Evolutionary conservation across 2,888 invertebrate species (phyloP).

Genomic region (Abrostola tripartita): DNA sequence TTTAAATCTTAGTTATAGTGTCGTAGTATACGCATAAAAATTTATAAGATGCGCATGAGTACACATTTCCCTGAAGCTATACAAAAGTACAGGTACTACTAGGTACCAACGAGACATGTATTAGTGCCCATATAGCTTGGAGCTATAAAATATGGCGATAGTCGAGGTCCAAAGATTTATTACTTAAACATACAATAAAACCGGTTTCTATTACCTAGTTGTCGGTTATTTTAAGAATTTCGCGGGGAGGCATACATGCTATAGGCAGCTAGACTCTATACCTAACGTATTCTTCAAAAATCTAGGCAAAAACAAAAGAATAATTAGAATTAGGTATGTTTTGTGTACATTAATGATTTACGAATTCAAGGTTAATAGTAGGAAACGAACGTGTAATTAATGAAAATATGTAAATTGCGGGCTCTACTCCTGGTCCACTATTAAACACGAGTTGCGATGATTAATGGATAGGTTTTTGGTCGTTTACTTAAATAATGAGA

Average conservation of each 20-base stretch:
- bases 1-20: too few species aligned
- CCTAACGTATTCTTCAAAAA: background rate
- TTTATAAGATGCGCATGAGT: background rate
- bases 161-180: constrained; percentile 29
- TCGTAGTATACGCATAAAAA: too few species aligned
- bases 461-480: constrained; percentile 77
- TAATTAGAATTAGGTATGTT: constrained; percentile 26
- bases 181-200: constrained; percentile 8
- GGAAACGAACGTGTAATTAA: constrained; percentile 67
- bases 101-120: constrained; percentile 5
- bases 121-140: background rate
- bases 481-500: constrained; percentile 78
- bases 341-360: constrained; percentile 38
- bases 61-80: constrained; percentile 10
- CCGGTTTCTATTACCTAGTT: constrained; percentile 12
- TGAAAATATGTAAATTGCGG: constrained; percentile 80
- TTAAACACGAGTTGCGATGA: constrained; percentile 75
- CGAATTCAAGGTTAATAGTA: constrained; percentile 58
- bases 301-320: constrained; percentile 6
- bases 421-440: constrained; percentile 61
- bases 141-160: constrained; percentile 25
- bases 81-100: too few species aligned
- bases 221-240: constrained; percentile 16
- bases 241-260: constrained; percentile 16
- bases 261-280: background rate